Evolutionary conservation across 2,113 vertebrate species (phyloP), one percentile per base, ranked within the genome.

Genomic region (Pogonocichla stellata): DNA sequence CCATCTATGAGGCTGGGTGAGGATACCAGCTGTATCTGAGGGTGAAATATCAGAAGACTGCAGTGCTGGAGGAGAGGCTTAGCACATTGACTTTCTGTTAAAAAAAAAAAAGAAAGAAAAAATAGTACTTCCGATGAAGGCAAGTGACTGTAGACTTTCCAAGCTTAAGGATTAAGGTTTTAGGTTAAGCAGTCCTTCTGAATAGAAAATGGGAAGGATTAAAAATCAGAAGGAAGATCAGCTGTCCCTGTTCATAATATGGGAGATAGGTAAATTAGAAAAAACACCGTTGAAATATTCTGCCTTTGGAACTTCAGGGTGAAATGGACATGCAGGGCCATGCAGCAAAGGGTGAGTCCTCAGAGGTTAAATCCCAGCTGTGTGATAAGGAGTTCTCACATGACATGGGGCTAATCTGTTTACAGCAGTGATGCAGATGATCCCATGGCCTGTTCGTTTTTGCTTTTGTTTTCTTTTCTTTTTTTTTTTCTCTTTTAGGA

Each of bases 1-100:
- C 50, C 8, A 43, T 72, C 71, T 87, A 70, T 78, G 78, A 77
- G 34, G 47, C 67, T 98, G 92, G 92, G 66, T 0, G 40, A 97
- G 96, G 90, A 94, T 61, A 53, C 57, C 87, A 57, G 66, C 80
- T 61, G 82, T 25, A 57, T 96, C 88, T 96, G 85, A 67, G 93
- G 71, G 72, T 96, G 94, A 88, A 95, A 97, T 97, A 97, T 9
- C 7, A 58, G 86, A 80, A 95, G 93, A 80, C 88, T 96, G 97
- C 93, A 15, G 31, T 96, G 95, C 97, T 97, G 96, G 82, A 97
- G 96, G 93, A 97, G 87, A 97, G 95, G 92, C 92, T 97, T 97
- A 97, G 90, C 94, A 94, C 91, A 97, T 91, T 38, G 71, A 97
- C 91, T 96, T 97, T 95, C 96, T 94, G 54, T 79, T 2, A 51